Conservation (phyloP, 2,113 vertebrate species). For the Ailuropoda melanoleuca region DNA sequence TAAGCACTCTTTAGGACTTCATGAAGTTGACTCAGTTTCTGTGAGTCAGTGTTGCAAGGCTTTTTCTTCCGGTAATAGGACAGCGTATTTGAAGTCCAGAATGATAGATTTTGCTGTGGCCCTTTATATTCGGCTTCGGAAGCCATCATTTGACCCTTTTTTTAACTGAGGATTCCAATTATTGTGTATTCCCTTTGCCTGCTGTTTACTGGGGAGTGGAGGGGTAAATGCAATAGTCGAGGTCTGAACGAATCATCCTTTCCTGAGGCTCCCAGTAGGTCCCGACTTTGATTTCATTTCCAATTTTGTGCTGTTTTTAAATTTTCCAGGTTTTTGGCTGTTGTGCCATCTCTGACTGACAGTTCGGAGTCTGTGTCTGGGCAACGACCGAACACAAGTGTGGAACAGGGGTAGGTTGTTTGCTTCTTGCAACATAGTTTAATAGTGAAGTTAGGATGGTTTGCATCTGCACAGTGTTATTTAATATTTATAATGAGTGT, state of each 20-base stretch:
- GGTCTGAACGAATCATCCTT: not conserved
- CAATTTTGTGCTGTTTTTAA: not conserved
- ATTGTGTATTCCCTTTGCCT: not conserved
- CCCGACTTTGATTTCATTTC: not conserved
- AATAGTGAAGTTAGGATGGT: not conserved
- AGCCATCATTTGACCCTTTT: not conserved
- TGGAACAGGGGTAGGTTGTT: conserved; percentile 94
- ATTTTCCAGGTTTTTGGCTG: conserved; percentile 94
- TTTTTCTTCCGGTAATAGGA: not conserved
- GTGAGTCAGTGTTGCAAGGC: not conserved
- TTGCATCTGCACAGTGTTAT: not conserved
- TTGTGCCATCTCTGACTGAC: conserved; percentile 97
- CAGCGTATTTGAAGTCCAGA: not conserved
- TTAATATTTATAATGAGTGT: not conserved
- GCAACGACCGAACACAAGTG: conserved; percentile 98
- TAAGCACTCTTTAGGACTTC: not conserved
- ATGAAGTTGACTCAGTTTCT: not conserved
- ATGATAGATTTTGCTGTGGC: not conserved
- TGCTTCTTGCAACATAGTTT: not conserved
- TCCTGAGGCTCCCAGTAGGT: not conserved
- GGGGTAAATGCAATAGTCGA: not conserved
- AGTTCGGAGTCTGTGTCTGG: conserved; percentile 98
- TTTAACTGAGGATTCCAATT: not conserved
- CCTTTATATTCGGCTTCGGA: not conserved
- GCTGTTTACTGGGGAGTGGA: not conserved